Percentiles rank a stretch among this genome's conserved stretches.
Evolutionary conservation across 2,888 invertebrate species (phyloP).

Genomic region (Agrilus cyanescens): DNA sequence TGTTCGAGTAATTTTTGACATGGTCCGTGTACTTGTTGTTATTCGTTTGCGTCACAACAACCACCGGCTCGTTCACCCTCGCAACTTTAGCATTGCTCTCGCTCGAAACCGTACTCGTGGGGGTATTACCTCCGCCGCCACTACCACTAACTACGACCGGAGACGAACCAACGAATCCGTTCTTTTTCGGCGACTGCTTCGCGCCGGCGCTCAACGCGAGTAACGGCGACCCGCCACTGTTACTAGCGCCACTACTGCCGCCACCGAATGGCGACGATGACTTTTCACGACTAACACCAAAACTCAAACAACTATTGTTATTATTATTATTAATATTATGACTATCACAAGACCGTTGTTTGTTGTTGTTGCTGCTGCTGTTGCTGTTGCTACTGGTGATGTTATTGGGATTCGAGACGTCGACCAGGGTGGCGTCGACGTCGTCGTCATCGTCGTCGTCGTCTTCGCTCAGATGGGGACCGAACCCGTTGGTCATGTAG

Average conservation of each 20-base stretch:
- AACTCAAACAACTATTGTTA: conserved; percentile 21
- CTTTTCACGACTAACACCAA: conserved; percentile 27
- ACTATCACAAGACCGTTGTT: conserved; percentile 33
- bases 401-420: too few species aligned
- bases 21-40: conserved; percentile 7
- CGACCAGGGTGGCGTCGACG: not conserved
- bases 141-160: too few species aligned
- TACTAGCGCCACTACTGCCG: conserved; percentile 3
- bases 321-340: conserved; percentile 16
- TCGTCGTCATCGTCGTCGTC: conserved; percentile 5
- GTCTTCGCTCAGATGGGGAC: conserved; percentile 8
- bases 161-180: too few species aligned
- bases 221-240: conserved; percentile 7
- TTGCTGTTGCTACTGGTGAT: not conserved
- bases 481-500: not conserved
- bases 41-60: not conserved
- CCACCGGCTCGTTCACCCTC: not conserved
- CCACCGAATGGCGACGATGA: conserved; percentile 4
- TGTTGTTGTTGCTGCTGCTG: conserved; percentile 9
- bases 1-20: conserved; percentile 15
- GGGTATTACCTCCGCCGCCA: too few species aligned
- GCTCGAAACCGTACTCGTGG: not conserved
- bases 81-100: not conserved
- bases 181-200: too few species aligned
- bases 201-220: too few species aligned